phyloP scores from a whole-genome alignment of 2,888 invertebrate species.

The Tuta absoluta region DNA sequence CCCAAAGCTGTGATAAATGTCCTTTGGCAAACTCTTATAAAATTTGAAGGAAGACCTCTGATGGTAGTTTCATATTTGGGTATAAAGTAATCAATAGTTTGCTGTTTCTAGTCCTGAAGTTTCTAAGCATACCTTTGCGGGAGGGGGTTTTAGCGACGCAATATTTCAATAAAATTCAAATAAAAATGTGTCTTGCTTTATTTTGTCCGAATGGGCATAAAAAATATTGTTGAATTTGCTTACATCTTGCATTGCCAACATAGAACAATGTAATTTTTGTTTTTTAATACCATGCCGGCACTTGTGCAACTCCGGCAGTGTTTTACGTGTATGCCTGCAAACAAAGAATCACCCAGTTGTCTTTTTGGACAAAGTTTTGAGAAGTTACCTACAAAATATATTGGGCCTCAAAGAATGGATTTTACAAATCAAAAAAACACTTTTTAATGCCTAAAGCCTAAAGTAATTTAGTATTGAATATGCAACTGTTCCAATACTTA shows the following conservation, averaged over 20 bases:
- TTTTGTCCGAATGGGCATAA: neutral
- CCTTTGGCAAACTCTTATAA: neutral
- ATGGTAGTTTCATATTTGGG: neutral
- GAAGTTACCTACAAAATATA: too few relatives aligned
- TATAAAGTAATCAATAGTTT: neutral
- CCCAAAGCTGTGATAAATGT: neutral
- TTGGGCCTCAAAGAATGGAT: too few relatives aligned
- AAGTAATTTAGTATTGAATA: too few relatives aligned
- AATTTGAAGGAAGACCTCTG: neutral
- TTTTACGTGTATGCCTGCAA: neutral
- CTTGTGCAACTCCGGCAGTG: neutral
- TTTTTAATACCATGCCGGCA: neutral
- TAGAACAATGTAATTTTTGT: neutral
- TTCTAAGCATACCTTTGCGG: neutral
- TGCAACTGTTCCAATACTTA: too few relatives aligned
- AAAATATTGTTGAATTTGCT: neutral
- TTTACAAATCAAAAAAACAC: too few relatives aligned
- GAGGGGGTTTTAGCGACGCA: neutral
- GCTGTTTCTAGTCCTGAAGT: neutral
- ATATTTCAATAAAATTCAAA: neutral
- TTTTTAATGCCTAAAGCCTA: too few relatives aligned
- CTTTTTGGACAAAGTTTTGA: too few relatives aligned
- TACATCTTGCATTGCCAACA: neutral
- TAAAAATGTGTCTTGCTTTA: neutral
- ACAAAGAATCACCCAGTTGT: too few relatives aligned